Percentiles rank a stretch among this genome's conserved stretches.
These are phyloP conservation scores for Girardinichthys multiradiatus DNA, from an alignment of 2,113 vertebrate genomes.

Conservation along the genomic window DNA sequence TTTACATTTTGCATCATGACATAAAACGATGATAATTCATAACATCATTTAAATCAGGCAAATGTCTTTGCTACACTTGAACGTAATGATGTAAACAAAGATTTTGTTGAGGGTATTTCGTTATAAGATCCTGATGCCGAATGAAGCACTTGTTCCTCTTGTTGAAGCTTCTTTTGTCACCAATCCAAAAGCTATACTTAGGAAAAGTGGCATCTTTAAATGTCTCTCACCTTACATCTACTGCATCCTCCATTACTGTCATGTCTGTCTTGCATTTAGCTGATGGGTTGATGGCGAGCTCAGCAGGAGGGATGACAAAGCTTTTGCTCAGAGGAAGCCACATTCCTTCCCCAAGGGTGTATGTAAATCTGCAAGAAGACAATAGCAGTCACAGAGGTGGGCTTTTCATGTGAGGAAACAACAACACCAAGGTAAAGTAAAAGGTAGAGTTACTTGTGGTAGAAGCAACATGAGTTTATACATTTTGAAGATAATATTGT, in stretches of 20 bases:
- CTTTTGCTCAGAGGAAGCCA: slow-evolving; percentile 98
- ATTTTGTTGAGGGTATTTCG: neutral
- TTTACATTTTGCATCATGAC: neutral
- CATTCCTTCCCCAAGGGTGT: slow-evolving; percentile 97
- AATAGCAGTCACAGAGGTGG: neutral
- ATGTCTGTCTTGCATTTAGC: slow-evolving; percentile 99
- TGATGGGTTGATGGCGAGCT: slow-evolving; percentile 97
- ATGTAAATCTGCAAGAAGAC: slow-evolving; percentile 89
- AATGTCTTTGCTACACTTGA: slow-evolving; percentile 8
- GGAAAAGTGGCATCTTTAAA: neutral
- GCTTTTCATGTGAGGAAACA: neutral
- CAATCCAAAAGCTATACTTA: slow-evolving; percentile 4
- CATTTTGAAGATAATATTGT: neutral
- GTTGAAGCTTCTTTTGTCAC: neutral
- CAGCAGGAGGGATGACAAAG: slow-evolving; percentile 95
- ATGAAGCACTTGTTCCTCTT: slow-evolving; percentile 22
- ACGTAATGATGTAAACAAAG: slow-evolving; percentile 11
- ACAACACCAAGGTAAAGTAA: neutral
- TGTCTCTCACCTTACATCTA: slow-evolving; percentile 91
- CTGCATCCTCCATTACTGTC: slow-evolving; percentile 98
- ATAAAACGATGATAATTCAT: neutral
- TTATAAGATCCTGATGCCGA: slow-evolving; percentile 1
- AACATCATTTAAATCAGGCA: slow-evolving; percentile 10
- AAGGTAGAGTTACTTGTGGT: neutral
- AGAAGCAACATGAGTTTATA: neutral